Evolutionary conservation across 1,140 invertebrate species (phyloP).

Genomic region (Steinernema khuongi): DNA sequence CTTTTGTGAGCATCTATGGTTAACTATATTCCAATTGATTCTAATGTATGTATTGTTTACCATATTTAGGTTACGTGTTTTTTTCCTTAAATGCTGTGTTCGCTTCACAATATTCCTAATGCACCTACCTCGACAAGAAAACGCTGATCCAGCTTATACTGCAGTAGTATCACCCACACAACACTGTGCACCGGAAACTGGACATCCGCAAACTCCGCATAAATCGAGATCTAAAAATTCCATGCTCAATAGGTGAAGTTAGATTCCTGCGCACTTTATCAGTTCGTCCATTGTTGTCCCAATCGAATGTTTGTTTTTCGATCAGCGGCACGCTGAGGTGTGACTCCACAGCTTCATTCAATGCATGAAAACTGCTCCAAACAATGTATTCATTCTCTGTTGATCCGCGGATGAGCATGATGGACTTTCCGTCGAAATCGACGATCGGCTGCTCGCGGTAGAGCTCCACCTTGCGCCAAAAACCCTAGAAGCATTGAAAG

Average conservation of each 20-base stretch:
- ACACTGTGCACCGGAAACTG: not conserved
- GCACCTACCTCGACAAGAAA: not conserved
- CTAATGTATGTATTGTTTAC: too few species aligned
- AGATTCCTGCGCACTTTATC: conserved; percentile 8
- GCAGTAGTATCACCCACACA: not conserved
- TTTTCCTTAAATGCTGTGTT: too few species aligned
- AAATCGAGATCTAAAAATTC: not conserved
- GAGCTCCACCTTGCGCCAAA: conserved; percentile 20
- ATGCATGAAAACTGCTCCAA: conserved; percentile 18
- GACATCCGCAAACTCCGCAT: not conserved
- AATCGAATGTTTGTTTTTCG: conserved; percentile 2
- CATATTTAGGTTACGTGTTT: too few species aligned
- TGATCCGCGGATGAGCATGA: conserved; percentile 6
- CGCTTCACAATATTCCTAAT: too few species aligned
- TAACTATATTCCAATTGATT: too few species aligned
- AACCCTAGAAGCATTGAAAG: conserved; percentile 11
- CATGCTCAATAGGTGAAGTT: not conserved
- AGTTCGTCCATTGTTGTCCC: conserved; percentile 14
- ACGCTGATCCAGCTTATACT: not conserved
- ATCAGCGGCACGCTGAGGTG: conserved; percentile 9
- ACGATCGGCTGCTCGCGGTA: conserved; percentile 23
- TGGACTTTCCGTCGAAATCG: conserved; percentile 19
- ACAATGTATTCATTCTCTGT: conserved; percentile 8
- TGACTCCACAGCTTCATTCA: not conserved
- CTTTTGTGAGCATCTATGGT: too few species aligned